Evolutionary conservation across 2,113 vertebrate species (phyloP).

Genomic region (Grus americana): DNA sequence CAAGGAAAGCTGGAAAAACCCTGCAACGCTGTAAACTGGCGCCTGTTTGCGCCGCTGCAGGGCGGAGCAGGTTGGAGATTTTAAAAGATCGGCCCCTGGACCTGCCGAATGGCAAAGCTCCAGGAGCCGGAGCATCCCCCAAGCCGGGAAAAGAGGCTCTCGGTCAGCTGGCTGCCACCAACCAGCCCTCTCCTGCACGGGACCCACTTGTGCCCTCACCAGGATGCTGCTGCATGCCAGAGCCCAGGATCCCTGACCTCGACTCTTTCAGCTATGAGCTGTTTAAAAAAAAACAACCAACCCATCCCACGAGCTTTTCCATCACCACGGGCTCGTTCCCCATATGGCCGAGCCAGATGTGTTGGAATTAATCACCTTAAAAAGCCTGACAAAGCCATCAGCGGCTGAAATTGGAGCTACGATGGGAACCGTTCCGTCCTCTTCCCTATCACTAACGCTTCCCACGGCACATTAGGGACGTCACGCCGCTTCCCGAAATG

Average conservation of each 20-base stretch:
- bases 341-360: neutral
- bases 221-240: fast-evolving
- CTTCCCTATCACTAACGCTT: neutral
- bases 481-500: neutral
- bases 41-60: fast-evolving
- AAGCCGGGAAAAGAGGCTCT: neutral
- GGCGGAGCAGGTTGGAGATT: neutral
- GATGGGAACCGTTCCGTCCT: fast-evolving
- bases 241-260: neutral
- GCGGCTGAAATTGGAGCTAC: neutral
- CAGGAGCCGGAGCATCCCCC: neutral
- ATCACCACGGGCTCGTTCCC: neutral
- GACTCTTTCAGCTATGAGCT: neutral
- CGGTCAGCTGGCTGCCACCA: neutral
- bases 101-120: fast-evolving
- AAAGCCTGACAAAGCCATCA: neutral
- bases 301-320: neutral
- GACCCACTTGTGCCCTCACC: neutral
- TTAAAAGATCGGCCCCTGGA: neutral
- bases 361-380: neutral
- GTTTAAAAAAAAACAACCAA: too few species aligned
- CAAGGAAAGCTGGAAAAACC: neutral
- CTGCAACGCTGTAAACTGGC: neutral
- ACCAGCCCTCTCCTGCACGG: neutral
- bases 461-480: neutral